A percentile compares a stretch with the other conserved stretches of the same genome.
Evolutionary conservation across 1,140 invertebrate genomes (phyloP).

Genomic region (Drosophila subobscura): DNA sequence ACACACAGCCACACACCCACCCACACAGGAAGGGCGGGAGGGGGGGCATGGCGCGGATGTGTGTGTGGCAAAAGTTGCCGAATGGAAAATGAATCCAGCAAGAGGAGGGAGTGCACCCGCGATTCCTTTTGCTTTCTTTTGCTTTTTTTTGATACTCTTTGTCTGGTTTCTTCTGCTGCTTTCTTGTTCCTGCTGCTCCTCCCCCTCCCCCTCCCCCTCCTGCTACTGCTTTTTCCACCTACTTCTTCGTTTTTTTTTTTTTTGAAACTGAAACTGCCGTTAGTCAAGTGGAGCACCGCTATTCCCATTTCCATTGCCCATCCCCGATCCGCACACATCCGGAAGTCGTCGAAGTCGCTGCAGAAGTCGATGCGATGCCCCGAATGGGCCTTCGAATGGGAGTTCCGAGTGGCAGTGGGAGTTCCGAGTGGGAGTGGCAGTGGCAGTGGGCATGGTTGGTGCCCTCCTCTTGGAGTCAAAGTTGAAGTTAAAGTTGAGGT

Average conservation of each 20-base stretch:
- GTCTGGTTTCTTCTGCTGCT: slow-evolving; percentile 10
- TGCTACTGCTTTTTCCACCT: slow-evolving; percentile 12
- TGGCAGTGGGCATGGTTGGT: too few species aligned
- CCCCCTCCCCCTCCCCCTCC: background rate
- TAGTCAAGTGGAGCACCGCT: slow-evolving; percentile 45
- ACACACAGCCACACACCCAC: slow-evolving; percentile 12
- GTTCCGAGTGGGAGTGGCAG: slow-evolving; percentile 11
- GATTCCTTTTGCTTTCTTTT: slow-evolving; percentile 50
- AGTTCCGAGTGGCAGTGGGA: too few species aligned
- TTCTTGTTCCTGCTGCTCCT: background rate
- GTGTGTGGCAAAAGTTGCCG: slow-evolving; percentile 58
- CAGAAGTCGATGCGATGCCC: slow-evolving; percentile 35
- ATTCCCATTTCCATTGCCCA: slow-evolving; percentile 32
- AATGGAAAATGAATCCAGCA: slow-evolving; percentile 16
- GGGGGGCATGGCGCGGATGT: background rate
- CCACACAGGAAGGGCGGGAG: slow-evolving; percentile 3
- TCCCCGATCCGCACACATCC: slow-evolving; percentile 17
- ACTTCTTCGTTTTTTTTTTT: slow-evolving; percentile 18
- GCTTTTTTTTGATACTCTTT: slow-evolving; percentile 39
- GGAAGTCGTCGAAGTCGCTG: slow-evolving; percentile 48
- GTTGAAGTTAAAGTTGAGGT: slow-evolving; percentile 5
- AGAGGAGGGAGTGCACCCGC: too few species aligned
- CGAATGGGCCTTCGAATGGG: too few species aligned
- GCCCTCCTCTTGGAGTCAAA: slow-evolving; percentile 6
- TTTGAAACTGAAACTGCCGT: slow-evolving; percentile 69